Base-by-base conservation (phyloP, 1,140 invertebrate species). In the Diploscapter pachys region DNA sequence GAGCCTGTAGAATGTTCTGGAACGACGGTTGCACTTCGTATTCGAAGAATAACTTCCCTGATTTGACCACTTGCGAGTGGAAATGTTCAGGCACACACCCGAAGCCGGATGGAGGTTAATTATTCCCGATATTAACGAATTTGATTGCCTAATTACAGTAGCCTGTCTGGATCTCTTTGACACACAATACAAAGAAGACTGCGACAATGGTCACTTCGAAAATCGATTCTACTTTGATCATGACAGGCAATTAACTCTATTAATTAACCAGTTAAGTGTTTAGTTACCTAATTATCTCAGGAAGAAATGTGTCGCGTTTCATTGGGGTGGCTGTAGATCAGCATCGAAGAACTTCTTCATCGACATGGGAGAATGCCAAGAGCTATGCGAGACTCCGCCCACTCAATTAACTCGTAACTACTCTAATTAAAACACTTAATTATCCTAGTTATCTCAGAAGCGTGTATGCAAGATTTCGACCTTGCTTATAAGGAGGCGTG, bases 221-320 rank as follows among this genome's bases (percentile, higher is more conserved):
- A 79, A 80, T 31, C 74, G 82, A 55, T 83, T 80, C 72, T 83
- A 77, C 68, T 83, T 83, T 70, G 79, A 83, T 71, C 79, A 71
- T 72, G 55, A 57, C 56, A 65, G 61, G 68, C 64, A 73, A 64
- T 31, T 63, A 5, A 0, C 65, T 52, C 65, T 13, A 70, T 48
- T 4, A 9, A 72, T n/a, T 71, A 69, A 4, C 11, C 31, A 1
- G 31, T 31, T 31, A 31, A 31, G 31, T 1, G 1, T 31, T 31
- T 31, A 31, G 31, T 31, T 31, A 31, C 31, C 31, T 31, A 51
- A 71, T 9, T 48, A 31, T 11, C 13, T 67, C 65, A 66, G 59
- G 8, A 71, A 66, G 13, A 71, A 65, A 52, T 78, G 77, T 63
- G 67, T 71, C 2, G 62, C 75, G 2, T 78, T 78, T 63, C 75